Percentiles rank a stretch among this genome's conserved stretches.
Evolutionary conservation across 2,797 vertebrate species (phyloP).

Genomic region (Micromesistius poutassou): DNA sequence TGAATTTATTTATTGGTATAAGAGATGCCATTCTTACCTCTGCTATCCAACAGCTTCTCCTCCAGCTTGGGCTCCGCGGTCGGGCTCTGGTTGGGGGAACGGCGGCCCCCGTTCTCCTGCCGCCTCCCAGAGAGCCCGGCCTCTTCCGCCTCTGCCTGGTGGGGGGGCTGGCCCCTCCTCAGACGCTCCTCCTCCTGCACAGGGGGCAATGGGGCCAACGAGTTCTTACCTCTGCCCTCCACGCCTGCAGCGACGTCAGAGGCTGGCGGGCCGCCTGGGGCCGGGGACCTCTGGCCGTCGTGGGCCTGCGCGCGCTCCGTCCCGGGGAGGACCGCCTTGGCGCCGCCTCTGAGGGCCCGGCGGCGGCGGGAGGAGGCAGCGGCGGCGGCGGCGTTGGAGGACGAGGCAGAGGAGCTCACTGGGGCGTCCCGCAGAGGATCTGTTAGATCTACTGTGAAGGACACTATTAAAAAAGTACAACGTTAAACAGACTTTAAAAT

Average conservation of each 20-base stretch:
- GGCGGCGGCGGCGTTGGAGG: conserved; percentile 65
- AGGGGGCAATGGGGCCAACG: conserved; percentile 1
- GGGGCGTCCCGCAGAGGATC: conserved; percentile 73
- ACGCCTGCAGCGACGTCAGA: conserved; percentile 76
- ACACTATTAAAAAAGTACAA: too few relatives aligned
- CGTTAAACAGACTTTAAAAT: too few relatives aligned
- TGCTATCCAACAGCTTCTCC: too few relatives aligned
- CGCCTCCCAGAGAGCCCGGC: too few relatives aligned
- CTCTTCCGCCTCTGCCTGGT: too few relatives aligned
- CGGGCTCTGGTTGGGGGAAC: too few relatives aligned
- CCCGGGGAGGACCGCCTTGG: conserved; percentile 61
- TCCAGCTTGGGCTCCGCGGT: too few relatives aligned
- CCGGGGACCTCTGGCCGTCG: conserved; percentile 42
- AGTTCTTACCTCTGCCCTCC: conserved; percentile 86
- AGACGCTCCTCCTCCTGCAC: conserved; percentile 72
- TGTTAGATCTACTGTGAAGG: too few relatives aligned
- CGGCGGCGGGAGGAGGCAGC: conserved; percentile 73
- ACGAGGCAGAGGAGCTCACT: conserved; percentile 74
- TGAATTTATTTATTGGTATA: not conserved
- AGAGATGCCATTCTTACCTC: not conserved
- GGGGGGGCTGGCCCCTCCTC: too few relatives aligned
- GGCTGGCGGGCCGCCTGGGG: conserved; percentile 49
- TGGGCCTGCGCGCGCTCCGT: conserved; percentile 58
- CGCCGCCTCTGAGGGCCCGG: conserved; percentile 58
- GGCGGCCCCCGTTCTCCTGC: too few relatives aligned